phyloP scores from a whole-genome alignment of 2,797 vertebrate species.

The Coregonus suidteri region DNA sequence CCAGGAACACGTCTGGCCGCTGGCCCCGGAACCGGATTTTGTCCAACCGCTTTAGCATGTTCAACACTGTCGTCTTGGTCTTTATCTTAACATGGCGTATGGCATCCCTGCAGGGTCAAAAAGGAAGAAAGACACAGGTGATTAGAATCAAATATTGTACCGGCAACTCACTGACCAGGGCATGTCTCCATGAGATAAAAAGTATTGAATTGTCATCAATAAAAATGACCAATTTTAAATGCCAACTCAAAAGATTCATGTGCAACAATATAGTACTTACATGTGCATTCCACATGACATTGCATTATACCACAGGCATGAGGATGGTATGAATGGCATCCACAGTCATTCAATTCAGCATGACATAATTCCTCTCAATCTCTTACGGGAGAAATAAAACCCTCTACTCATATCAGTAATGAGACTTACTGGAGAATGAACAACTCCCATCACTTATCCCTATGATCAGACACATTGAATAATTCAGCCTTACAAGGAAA shows the following conservation, averaged over 20 bases:
- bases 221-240: neutral
- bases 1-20: slow-evolving; percentile 92
- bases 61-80: slow-evolving; percentile 75
- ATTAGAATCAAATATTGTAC: neutral
- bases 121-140: neutral
- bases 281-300: neutral
- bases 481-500: too few species aligned
- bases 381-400: neutral
- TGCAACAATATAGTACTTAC: neutral
- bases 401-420: neutral
- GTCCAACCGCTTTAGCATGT: slow-evolving; percentile 94
- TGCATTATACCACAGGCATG: slow-evolving; percentile 10
- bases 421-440: neutral
- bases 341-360: slow-evolving; percentile 2
- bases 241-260: neutral
- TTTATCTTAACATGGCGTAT: slow-evolving; percentile 86
- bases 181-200: neutral
- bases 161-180: neutral
- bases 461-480: too few species aligned
- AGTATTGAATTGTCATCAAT: neutral
- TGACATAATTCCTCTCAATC: neutral
- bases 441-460: neutral
- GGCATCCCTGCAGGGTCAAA: slow-evolving; percentile 66
- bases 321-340: neutral
- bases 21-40: slow-evolving; percentile 95